Conservation (phyloP, 2,888 invertebrate genomes). For the Apoderus coryli region DNA sequence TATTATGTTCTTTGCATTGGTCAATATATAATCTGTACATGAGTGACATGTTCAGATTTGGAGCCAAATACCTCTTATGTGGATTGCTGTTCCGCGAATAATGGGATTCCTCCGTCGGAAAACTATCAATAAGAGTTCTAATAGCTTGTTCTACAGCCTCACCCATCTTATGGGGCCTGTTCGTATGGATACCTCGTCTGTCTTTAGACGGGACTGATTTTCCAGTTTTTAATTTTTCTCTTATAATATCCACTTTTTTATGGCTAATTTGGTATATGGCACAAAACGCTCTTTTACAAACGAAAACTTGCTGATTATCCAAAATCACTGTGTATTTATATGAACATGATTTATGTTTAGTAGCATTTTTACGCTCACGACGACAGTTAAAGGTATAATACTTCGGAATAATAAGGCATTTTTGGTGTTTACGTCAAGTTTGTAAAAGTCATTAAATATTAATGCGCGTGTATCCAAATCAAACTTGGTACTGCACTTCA, state of each 20-base stretch:
- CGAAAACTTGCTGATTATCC: conserved; percentile 1
- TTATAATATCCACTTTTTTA: conserved; percentile 3
- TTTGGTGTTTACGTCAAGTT: conserved; percentile 9
- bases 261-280: conserved; percentile 3
- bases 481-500: conserved; percentile 11
- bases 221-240: not conserved
- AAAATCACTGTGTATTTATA: not conserved
- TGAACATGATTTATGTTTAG: conserved; percentile 9
- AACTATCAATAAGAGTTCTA: conserved; percentile 1
- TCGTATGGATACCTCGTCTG: conserved; percentile 4
- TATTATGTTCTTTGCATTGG: not conserved
- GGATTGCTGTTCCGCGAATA: conserved; percentile 10
- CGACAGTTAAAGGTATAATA: conserved; percentile 7
- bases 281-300: conserved; percentile 7
- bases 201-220: conserved; percentile 1
- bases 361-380: conserved; percentile 7
- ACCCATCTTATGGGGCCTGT: conserved; percentile 4
- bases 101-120: conserved; percentile 5
- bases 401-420: conserved; percentile 9
- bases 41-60: conserved; percentile 5
- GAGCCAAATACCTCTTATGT: conserved; percentile 8
- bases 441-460: conserved; percentile 9
- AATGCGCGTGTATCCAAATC: conserved; percentile 1
- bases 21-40: conserved; percentile 5
- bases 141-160: conserved; percentile 1